phyloP scores from a whole-genome alignment of 1,140 invertebrate species.

The Phthorimaea operculella region DNA sequence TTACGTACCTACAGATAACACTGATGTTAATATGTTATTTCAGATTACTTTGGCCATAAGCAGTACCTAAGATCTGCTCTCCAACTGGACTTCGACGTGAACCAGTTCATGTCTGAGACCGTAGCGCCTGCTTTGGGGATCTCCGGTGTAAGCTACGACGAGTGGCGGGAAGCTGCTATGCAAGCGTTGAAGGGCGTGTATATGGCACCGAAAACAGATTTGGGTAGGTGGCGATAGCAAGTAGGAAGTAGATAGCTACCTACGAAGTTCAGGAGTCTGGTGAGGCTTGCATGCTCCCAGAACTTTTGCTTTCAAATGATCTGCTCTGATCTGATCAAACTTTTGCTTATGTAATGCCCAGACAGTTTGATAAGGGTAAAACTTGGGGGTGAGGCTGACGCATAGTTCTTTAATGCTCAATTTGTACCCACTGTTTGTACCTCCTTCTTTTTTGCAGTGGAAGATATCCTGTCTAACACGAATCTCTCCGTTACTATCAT shows the following conservation, averaged over 20 bases:
- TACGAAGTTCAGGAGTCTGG: too few species aligned
- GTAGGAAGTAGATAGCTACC: too few species aligned
- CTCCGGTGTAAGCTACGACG: constrained; percentile 28
- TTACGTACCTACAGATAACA: too few species aligned
- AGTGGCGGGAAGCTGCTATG: constrained; percentile 22
- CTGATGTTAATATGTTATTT: too few species aligned
- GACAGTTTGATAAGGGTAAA: too few species aligned
- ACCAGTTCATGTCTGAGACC: constrained; percentile 36
- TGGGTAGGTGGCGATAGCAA: constrained; percentile 26
- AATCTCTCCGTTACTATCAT: constrained; percentile 53
- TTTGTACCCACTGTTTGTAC: too few species aligned
- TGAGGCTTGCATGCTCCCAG: too few species aligned
- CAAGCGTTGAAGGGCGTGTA: constrained; percentile 33
- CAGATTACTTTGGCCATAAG: constrained; percentile 36
- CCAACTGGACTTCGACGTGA: constrained; percentile 13
- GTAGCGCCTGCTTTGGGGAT: constrained; percentile 40
- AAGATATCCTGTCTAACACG: constrained; percentile 54
- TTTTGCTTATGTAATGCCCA: too few species aligned
- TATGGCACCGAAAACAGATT: constrained; percentile 35
- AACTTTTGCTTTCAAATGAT: too few species aligned
- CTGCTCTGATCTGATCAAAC: too few species aligned
- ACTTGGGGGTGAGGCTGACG: too few species aligned
- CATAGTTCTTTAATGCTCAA: too few species aligned
- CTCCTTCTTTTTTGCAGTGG: constrained; percentile 46
- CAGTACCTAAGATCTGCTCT: constrained; percentile 23